Evolutionary conservation across 2,888 invertebrate species (phyloP).

Genomic region (Teleogryllus oceanicus): DNA sequence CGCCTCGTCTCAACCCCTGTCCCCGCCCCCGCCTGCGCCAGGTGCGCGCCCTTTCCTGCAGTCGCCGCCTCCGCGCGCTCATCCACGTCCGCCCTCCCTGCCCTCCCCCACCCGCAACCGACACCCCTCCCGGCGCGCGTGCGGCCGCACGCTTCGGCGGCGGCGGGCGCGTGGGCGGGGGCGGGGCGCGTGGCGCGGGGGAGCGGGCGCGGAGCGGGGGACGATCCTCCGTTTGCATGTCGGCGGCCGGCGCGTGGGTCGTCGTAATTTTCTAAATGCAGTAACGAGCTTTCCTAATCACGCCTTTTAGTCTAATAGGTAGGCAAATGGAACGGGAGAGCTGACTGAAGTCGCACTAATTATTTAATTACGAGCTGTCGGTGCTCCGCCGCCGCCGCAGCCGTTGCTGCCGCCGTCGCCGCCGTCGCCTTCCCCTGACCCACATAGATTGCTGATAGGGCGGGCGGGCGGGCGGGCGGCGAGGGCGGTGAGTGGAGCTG

Average conservation of each 20-base stretch:
- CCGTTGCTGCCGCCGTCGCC: not conserved
- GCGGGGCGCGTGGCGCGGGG: not conserved
- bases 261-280: constrained; percentile 4
- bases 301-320: constrained; percentile 18
- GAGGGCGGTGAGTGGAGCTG: not conserved
- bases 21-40: too few species aligned
- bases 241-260: not conserved
- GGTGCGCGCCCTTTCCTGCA: not conserved
- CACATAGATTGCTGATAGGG: not conserved
- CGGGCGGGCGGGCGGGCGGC: not conserved
- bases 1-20: too few species aligned
- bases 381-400: not conserved
- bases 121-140: not conserved
- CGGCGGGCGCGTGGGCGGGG: not conserved
- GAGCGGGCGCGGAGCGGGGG: not conserved
- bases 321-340: constrained; percentile 18
- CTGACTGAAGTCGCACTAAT: constrained; percentile 18
- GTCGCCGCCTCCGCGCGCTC: not conserved
- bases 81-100: not conserved
- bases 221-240: not conserved
- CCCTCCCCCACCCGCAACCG: not conserved
- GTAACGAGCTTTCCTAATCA: constrained; percentile 18
- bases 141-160: not conserved
- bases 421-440: not conserved
- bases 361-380: not conserved